phyloP scores from a whole-genome alignment of 2,797 vertebrate genomes.

The Lutjanus argentimaculatus region DNA sequence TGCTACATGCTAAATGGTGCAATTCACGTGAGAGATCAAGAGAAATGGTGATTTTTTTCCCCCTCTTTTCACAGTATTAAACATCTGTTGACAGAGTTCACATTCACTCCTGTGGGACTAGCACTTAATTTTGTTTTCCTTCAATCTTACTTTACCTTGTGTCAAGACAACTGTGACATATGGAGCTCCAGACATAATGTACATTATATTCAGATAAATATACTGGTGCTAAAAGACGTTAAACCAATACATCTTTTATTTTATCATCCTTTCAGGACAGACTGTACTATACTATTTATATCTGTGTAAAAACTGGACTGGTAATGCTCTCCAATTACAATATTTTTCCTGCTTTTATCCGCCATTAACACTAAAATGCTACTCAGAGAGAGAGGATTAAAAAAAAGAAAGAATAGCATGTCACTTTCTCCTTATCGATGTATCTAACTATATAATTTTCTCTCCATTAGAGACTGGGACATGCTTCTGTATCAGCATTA shows the following conservation, averaged over 20 bases:
- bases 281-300: constrained; percentile 26
- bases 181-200: constrained; percentile 29
- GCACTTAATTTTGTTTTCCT: constrained; percentile 71
- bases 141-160: constrained; percentile 43
- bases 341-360: constrained; percentile 53
- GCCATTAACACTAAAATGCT: constrained; percentile 65
- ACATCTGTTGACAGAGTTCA: constrained; percentile 84
- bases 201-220: constrained; percentile 32
- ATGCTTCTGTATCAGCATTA: constrained; percentile 69
- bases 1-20: constrained; percentile 82
- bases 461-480: constrained; percentile 72
- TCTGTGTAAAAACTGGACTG: constrained; percentile 21
- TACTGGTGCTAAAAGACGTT: not conserved
- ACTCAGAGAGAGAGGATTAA: constrained; percentile 20
- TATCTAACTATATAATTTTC: constrained; percentile 78
- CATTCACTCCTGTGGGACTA: constrained; percentile 70
- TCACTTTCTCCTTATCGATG: constrained; percentile 62
- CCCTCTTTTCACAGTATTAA: constrained; percentile 69
- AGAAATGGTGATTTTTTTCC: constrained; percentile 63
- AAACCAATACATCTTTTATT: not conserved
- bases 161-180: constrained; percentile 64
- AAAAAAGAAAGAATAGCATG: constrained; percentile 62
- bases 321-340: constrained; percentile 56
- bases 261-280: constrained; percentile 11
- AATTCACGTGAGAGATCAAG: constrained; percentile 76